Base-by-base conservation (phyloP, 2,797 vertebrate genomes). In the Acanthornis magna region DNA sequence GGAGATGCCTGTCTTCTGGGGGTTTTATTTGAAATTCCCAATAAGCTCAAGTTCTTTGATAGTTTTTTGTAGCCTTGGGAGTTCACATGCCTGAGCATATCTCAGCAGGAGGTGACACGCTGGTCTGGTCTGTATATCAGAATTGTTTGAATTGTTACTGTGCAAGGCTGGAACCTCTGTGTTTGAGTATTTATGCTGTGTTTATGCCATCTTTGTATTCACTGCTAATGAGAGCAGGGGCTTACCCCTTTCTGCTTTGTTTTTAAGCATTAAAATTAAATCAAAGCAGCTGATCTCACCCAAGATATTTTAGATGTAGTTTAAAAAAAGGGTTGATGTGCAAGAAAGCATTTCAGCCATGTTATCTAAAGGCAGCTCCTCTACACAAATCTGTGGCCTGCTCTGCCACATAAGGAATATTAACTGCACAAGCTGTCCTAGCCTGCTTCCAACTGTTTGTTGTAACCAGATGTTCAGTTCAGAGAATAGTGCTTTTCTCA, bases 71-170 rank as follows among this genome's bases (percentile, higher is more conserved):
- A 25, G 55, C 3, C 1, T 53, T 19, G 8, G 34, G 47, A 50
- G 36, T 70, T 53, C 0, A 0, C 42, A 16, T 0, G 0, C 26
- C 75, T 42, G 40, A 43, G 21, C 30, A 48, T 60, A 53, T 48
- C 47, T 76, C 30, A 9, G 8, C 7, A 1, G 29, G 53, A 81
- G n/a, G 29, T 48, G 55, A 89, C 65, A 79, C 2, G 2, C 26
- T 45, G 60, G 2, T 60, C n/a, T 70, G 51, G 15, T 73, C 67
- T 86, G n/a, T 66, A 0, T 53, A 16, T 66, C 27, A 21, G n/a
- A 38, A 38, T 38, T 38, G 38, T 65, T 88, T 47, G 42, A 65
- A 18, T 75, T 50, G 32, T 55, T 51, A 16, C 27, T 42, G 17
- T 78, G 40, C 58, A 34, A 72, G 78, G 29, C 40, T 47, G 22